Conservation (phyloP, 37 sponge, comb jelly and placozoan genomes). For the Cladorhizidae sp. region DNA sequence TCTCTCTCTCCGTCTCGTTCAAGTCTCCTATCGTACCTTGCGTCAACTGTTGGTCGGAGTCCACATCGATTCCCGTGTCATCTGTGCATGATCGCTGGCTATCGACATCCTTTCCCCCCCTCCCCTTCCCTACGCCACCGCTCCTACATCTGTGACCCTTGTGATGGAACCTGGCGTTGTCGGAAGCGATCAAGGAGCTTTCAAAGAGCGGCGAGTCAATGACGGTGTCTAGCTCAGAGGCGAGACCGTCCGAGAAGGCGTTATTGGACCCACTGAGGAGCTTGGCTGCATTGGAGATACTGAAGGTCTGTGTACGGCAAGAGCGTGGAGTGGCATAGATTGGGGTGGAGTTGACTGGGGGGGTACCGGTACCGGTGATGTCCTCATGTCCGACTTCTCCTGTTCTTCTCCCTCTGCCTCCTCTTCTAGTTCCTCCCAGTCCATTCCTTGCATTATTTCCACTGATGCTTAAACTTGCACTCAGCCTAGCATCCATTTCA, state of each 20-base stretch:
- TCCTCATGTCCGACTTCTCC: no score
- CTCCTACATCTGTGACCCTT: not conserved
- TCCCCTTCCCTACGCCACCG: not conserved
- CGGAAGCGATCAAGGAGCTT: not conserved
- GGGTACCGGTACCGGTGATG: no score
- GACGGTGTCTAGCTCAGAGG: conserved; percentile 8
- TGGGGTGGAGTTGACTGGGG: no score
- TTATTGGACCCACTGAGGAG: not conserved
- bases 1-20: not conserved
- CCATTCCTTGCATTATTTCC: no score
- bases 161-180: not conserved
- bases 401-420: not conserved
- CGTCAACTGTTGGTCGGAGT: not conserved
- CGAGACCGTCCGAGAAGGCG: no score
- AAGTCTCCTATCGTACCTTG: not conserved
- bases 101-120: not conserved
- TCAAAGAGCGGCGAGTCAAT: conserved; percentile 26
- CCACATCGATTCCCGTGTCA: conserved; percentile 28
- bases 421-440: not conserved
- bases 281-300: not conserved
- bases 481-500: not conserved
- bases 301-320: no score
- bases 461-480: not conserved
- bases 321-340: no score
- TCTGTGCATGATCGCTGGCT: conserved; percentile 9